A percentile compares a stretch with the other conserved stretches of the same genome.
Conservation (phyloP, 2,888 invertebrate genomes). For the Ditylenchus weischeri region DNA sequence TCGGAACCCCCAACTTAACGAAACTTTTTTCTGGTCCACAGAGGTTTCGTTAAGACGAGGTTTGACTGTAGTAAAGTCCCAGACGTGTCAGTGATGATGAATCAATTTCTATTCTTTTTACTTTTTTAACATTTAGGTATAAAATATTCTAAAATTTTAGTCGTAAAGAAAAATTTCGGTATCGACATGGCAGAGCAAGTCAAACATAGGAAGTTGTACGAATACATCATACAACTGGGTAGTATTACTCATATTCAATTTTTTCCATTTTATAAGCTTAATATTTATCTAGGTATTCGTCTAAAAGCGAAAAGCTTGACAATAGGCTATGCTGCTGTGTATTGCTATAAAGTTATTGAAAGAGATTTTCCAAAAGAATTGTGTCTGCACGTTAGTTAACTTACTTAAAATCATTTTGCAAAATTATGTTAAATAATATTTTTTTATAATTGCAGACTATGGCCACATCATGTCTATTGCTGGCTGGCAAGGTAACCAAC, state of each 20-base stretch:
- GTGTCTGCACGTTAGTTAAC: background rate
- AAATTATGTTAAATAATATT: background rate
- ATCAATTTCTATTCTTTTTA: no score
- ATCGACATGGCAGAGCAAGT: background rate
- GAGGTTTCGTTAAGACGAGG: no score
- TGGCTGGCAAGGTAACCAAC: conserved; percentile 28
- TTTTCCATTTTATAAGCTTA: no score
- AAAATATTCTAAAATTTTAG: no score
- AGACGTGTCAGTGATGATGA: no score
- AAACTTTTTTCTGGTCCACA: no score
- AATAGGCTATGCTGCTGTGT: conserved; percentile 22
- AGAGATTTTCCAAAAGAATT: conserved; percentile 7
- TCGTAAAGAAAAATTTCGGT: no score
- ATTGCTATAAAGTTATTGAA: conserved; percentile 22
- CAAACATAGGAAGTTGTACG: conserved; percentile 17
- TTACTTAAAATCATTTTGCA: background rate
- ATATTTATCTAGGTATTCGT: conserved; percentile 22
- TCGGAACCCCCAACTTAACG: no score
- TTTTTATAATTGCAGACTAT: conserved; percentile 15
- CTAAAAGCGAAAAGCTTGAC: conserved; percentile 23
- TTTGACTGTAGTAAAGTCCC: no score
- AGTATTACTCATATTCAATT: background rate
- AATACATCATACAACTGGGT: conserved; percentile 23
- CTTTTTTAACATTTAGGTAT: no score
- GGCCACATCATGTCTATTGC: conserved; percentile 23